These are phyloP conservation scores for Hippocampus zosterae DNA, from an alignment of 2,113 vertebrate genomes.

Conservation along the genomic window DNA sequence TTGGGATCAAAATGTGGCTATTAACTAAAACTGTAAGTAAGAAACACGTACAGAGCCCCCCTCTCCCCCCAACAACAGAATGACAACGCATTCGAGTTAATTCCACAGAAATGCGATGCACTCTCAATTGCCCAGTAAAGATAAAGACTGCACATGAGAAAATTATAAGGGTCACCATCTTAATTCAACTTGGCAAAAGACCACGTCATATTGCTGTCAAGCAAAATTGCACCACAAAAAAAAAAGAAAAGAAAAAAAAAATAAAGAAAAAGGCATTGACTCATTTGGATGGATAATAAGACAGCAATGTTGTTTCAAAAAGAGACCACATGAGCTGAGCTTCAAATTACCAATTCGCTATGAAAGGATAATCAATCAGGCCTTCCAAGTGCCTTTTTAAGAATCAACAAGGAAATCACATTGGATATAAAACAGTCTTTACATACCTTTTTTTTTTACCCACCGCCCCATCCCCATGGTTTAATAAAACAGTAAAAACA, in stretches of 20 bases:
- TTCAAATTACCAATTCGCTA: slow-evolving; percentile 25
- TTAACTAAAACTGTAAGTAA: slow-evolving; percentile 19
- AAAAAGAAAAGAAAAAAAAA: not conserved
- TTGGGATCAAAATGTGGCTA: slow-evolving; percentile 14
- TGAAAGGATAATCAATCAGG: slow-evolving; percentile 38
- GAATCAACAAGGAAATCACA: slow-evolving; percentile 35
- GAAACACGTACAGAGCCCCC: slow-evolving; percentile 23
- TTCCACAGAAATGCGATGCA: slow-evolving; percentile 41
- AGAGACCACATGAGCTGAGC: slow-evolving; percentile 27
- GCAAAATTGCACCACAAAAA: slow-evolving; percentile 34
- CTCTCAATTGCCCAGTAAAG: slow-evolving; percentile 35
- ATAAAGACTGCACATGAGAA: slow-evolving; percentile 38
- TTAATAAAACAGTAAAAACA: slow-evolving; percentile 38
- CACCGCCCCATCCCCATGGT: slow-evolving; percentile 29
- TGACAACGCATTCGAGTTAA: slow-evolving; percentile 32
- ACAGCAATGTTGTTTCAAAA: slow-evolving; percentile 29
- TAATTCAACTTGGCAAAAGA: slow-evolving; percentile 37
- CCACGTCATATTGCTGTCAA: slow-evolving; percentile 29
- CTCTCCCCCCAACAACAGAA: too few species aligned
- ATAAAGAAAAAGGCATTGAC: slow-evolving; percentile 33
- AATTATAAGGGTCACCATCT: slow-evolving; percentile 25
- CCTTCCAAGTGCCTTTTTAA: slow-evolving; percentile 34
- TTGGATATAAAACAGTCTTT: slow-evolving; percentile 35
- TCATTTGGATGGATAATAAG: slow-evolving; percentile 42
- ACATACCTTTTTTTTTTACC: slow-evolving; percentile 28